Base-by-base conservation (phyloP, 1,140 invertebrate species). In the Cecropterus lyciades region DNA sequence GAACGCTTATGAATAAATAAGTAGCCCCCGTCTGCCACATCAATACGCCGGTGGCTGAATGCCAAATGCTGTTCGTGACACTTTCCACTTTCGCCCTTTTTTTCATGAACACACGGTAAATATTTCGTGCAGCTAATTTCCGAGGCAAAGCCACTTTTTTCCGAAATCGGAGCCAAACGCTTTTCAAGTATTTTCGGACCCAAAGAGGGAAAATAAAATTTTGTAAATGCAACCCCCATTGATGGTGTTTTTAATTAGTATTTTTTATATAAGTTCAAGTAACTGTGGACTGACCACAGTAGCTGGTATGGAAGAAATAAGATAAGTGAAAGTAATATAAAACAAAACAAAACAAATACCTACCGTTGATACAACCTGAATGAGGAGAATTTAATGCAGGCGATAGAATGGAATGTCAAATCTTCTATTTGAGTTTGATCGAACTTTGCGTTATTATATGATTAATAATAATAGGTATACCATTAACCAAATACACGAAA, bases 1-100 rank as follows among this genome's bases (percentile, higher is more conserved):
- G 80, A 89, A 83, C 72, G 86, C 82, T 84, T 89, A 89, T 90
- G 87, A 91, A 91, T 91, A 89, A 91, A 70, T 88, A 80, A 91
- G 72, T 65, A 73, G 62, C 51, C 24, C 70, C 82, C 80, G 88
- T 91, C 88, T 91, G 80, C 82, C 74, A 75, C 85, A 82, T 89
- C 88, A 87, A 87, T 89, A 87, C 79, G 67, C 65, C 45, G 65
- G 78, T 80, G 79, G 84, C 84, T 84, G 84, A 81, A 84, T 88
- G 79, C 86, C 84, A 83, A 91, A 91, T 86, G 83, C 71, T 70
- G 75, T 85, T 82, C 87, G 87, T 89, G 88, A 88, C 85, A 91
- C 80, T 85, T 88, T 82, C 78, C 83, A 91, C 86, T 91, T 86
- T 89, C 82, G 67, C 85, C 81, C 77, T 77, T 87, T 85, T 85